Evolutionary conservation across 2,113 vertebrate species (phyloP).

Genomic region (Periophthalmodon schlosseri): DNA sequence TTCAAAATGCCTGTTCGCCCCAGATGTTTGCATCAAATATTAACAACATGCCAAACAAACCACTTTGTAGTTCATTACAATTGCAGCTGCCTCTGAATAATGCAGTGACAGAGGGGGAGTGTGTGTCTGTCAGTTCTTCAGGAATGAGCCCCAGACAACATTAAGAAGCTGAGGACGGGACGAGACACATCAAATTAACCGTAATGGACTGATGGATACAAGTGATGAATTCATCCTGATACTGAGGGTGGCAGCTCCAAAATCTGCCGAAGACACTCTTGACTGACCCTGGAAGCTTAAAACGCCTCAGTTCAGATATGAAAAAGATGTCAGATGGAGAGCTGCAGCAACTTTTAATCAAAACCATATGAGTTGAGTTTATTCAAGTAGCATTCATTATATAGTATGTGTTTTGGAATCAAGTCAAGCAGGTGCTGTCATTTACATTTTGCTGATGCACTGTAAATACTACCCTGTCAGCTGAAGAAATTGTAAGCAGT

Average conservation of each 20-base stretch:
- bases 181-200: constrained; percentile 65
- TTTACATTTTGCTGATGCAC: neutral
- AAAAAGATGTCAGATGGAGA: constrained; percentile 38
- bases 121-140: constrained; percentile 68
- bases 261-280: constrained; percentile 54
- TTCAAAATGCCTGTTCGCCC: constrained; percentile 67
- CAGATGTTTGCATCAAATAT: constrained; percentile 80
- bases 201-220: constrained; percentile 68
- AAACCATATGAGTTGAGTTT: constrained; percentile 9
- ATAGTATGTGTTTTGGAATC: neutral
- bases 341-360: constrained; percentile 33
- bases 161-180: constrained; percentile 62
- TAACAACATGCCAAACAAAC: constrained; percentile 76
- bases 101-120: constrained; percentile 47
- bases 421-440: neutral
- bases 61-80: constrained; percentile 78
- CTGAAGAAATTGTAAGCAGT: neutral
- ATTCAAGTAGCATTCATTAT: neutral
- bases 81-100: constrained; percentile 72
- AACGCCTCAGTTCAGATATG: constrained; percentile 45
- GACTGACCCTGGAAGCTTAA: constrained; percentile 53
- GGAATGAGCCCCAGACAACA: constrained; percentile 65
- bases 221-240: constrained; percentile 73
- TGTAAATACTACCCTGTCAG: neutral
- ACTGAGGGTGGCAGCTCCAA: constrained; percentile 52